Evolutionary conservation across 2,888 invertebrate species (phyloP), one percentile per base, ranked within the genome.

Genomic region (Auanema freiburgensis): DNA sequence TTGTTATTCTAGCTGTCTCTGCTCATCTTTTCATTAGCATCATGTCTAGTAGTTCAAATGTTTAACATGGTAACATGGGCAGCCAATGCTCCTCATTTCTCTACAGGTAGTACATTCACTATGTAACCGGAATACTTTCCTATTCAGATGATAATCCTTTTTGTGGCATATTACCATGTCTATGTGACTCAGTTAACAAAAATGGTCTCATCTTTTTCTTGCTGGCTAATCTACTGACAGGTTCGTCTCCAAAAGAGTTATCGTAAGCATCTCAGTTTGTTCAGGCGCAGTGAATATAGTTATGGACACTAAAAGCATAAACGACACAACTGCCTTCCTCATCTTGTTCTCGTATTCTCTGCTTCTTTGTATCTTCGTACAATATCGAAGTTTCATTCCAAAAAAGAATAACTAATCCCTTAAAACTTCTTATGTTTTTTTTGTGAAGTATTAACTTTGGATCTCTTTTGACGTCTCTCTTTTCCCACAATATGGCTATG

Each of bases 191-290:
- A 24, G 68, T 83, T 50, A 79, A 77, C 63, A 70, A 70, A 2
- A 65, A 74, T 49, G 92, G 91, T 1, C 85, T 95, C 40, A 83
- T 88, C n/a, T 91, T 90, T 84, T 96, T 96, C 84, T 85, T 96
- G 58, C 71, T 90, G 14, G 89, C 90, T 1, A 96, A 96, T 86
- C 72, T 94, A 40, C 83, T 91, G 16, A 96, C 95, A 0, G 95
- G 95, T 11, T 24, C 2, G 33, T 46, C 10, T 18, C 4, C 3
- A 46, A 46, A 46, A 46, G 10, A 46, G 10, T 10, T 3, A 46
- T 16, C 46, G 16, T 21, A 46, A 18, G 10, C 46, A 18, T 5
- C 3, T 10, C 10, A 10, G 10, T 5, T 10, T 10, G 10, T 11
- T 53, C 16, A 62, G 62, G 62, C 12, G 14, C 49, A 14, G 52